Conservation (phyloP, 92 coral and sea anemone species). For the Umimayanthus chanpuru region DNA sequence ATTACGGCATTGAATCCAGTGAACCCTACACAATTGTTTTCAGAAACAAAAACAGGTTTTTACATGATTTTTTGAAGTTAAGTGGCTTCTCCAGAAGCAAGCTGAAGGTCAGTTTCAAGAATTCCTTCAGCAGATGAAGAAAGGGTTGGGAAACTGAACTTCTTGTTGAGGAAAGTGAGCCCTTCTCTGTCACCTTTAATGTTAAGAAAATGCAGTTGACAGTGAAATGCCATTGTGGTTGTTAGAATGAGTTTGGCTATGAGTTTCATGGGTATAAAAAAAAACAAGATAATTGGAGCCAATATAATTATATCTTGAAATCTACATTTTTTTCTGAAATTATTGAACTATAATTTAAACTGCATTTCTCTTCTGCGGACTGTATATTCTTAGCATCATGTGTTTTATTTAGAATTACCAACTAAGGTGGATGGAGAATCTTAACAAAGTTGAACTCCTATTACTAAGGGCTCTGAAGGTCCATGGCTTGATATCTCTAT, state of each 20-base stretch:
- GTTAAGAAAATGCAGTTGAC: slow-evolving; percentile 51
- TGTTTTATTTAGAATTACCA: not conserved
- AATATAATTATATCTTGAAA: not conserved
- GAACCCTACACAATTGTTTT: slow-evolving; percentile 37
- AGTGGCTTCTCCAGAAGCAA: slow-evolving; percentile 45
- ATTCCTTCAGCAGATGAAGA: slow-evolving; percentile 59
- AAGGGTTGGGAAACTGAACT: slow-evolving; percentile 58
- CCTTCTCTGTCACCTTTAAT: slow-evolving; percentile 58
- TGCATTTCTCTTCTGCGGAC: not conserved
- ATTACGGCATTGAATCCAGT: slow-evolving; percentile 46
- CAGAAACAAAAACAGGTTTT: slow-evolving; percentile 45
- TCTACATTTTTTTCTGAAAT: slow-evolving; percentile 7
- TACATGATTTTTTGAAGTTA: slow-evolving; percentile 47
- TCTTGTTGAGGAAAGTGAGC: slow-evolving; percentile 53
- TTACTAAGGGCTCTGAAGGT: slow-evolving; percentile 11
- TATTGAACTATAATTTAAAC: not conserved
- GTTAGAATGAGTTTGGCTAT: slow-evolving; percentile 67
- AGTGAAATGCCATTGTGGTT: slow-evolving; percentile 60
- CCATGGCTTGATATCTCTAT: not conserved
- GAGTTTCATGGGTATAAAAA: slow-evolving; percentile 51
- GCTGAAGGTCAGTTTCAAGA: slow-evolving; percentile 42
- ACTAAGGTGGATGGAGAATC: not conserved
- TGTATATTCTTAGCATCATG: slow-evolving; percentile 8
- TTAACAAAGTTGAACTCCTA: slow-evolving; percentile 6
- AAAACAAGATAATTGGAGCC: not conserved